Conservation (phyloP, 2,113 vertebrate genomes). For the Nansenia antarctica region DNA sequence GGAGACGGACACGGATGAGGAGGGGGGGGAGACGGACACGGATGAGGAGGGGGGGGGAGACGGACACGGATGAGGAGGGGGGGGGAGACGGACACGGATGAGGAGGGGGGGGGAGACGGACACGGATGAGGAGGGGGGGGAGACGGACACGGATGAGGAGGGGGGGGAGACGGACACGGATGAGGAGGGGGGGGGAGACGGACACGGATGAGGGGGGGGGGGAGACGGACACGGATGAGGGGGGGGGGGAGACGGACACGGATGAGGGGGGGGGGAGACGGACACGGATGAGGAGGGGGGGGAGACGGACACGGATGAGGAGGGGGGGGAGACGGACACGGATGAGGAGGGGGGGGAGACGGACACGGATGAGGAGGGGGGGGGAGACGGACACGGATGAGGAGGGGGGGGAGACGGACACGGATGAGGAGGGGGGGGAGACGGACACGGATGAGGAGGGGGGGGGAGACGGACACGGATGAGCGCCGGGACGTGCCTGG, state of each 20-base stretch:
- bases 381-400: neutral
- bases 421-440: neutral
- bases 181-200: neutral
- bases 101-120: neutral
- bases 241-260: neutral
- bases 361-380: neutral
- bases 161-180: neutral
- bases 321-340: neutral
- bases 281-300: too few species aligned
- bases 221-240: too few species aligned
- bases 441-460: slow-evolving; percentile 1
- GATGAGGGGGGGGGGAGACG: slow-evolving; percentile 1
- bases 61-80: neutral
- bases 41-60: neutral
- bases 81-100: neutral
- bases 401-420: neutral
- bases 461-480: neutral
- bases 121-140: neutral
- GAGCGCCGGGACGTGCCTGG: slow-evolving; percentile 1
- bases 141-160: slow-evolving; percentile 2
- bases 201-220: slow-evolving; percentile 2
- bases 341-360: neutral
- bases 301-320: slow-evolving; percentile 1
- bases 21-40: neutral
- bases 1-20: slow-evolving; percentile 1